Conservation (phyloP, 2,888 invertebrate genomes). For the Matsumyia berberina region DNA sequence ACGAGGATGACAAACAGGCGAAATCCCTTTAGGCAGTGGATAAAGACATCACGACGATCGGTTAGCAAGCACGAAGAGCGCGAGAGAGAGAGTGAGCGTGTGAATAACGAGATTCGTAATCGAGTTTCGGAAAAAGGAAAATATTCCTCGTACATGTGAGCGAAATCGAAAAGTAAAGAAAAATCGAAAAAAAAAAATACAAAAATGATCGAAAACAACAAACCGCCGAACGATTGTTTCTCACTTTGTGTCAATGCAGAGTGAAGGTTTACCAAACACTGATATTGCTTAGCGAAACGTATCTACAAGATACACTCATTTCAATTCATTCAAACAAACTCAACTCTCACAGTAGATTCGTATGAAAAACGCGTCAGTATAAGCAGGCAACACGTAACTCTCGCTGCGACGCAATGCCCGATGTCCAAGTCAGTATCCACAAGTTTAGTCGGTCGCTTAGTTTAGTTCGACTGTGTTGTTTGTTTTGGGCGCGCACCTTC, state of each 20-base stretch:
- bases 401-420: slow-evolving; percentile 23
- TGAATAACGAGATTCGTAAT: slow-evolving; percentile 63
- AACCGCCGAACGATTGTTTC: slow-evolving; percentile 65
- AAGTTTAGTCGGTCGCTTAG: slow-evolving; percentile 65
- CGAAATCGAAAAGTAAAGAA: slow-evolving; percentile 42
- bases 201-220: slow-evolving; percentile 25
- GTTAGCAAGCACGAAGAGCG: slow-evolving; percentile 1
- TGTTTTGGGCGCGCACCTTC: slow-evolving; percentile 14
- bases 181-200: slow-evolving; percentile 37
- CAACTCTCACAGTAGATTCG: slow-evolving; percentile 60
- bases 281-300: slow-evolving; percentile 74
- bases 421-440: slow-evolving; percentile 24
- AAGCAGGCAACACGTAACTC: slow-evolving; percentile 30
- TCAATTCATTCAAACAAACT: slow-evolving; percentile 74
- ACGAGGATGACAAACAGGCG: slow-evolving; percentile 38
- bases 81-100: slow-evolving; percentile 44
- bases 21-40: slow-evolving; percentile 55
- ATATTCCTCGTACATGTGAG: slow-evolving; percentile 24
- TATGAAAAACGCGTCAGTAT: slow-evolving; percentile 30
- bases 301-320: slow-evolving; percentile 76
- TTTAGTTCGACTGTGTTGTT: slow-evolving; percentile 40
- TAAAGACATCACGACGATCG: slow-evolving; percentile 52
- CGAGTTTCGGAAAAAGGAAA: slow-evolving; percentile 65
- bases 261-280: slow-evolving; percentile 77
- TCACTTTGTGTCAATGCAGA: slow-evolving; percentile 75